Base-by-base conservation (phyloP, 2,113 vertebrate species). In the Onychostruthus taczanowskii region DNA sequence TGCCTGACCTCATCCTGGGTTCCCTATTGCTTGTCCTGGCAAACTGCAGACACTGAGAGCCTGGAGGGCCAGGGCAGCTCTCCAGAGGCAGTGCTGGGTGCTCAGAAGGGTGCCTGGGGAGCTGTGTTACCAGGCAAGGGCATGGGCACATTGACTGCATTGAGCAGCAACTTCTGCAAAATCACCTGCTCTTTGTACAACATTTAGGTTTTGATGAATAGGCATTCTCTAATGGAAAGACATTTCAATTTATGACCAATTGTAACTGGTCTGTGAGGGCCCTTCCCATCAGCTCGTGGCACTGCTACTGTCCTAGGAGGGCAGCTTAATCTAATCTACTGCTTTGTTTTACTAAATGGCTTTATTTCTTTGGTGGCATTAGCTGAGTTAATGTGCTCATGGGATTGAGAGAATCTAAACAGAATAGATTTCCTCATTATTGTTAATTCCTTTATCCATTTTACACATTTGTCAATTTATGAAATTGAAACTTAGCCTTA, bases 291-390 rank as follows among this genome's bases (percentile, higher is more conserved):
- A 82, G 74, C 89, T 94, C 37, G 3, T 27, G 47, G 63, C 55
- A 35, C 79, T 84, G 82, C 75, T 50, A 0, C 55, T 74, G 56
- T 92, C 90, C 87, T 59, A 6, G 52, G 89, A 91, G 95, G 53
- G 62, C 4, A 3, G 46, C 84, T 93, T 87, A 90, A 92, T 93
- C 85, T 58, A 70, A 88, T 93, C 0, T 3, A 13, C 50, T 61
- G 53, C 68, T 93, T 93, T 92, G 55, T 95, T 94, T 91, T 39
- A 53, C 93, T 95, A 79, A 96, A 88, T 95, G 82, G 68, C 79
- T 96, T 63, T 77, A 24, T 96, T 88, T 93, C 93, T 87, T 90
- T 92, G 79, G 93, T 93, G 82, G 75, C 72, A 77, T 95, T 95
- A 93, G 72, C 75, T 37, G 79, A 94, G 35, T 90, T 96, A 88